Evolutionary conservation across 2,888 invertebrate species (phyloP).

Genomic region (Camptogramma bilineatum): DNA sequence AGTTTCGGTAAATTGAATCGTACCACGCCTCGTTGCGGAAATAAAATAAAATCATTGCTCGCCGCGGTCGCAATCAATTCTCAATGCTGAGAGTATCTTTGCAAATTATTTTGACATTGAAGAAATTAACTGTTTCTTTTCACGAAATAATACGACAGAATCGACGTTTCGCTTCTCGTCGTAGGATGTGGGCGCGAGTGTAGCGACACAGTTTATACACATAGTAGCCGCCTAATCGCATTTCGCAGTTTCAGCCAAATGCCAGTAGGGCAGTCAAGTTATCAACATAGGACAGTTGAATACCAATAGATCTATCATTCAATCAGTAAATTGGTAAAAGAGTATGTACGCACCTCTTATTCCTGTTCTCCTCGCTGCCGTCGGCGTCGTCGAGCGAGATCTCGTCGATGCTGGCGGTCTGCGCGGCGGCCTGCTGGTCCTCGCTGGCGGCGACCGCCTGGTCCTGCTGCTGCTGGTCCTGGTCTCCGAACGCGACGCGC

Average conservation of each 20-base stretch:
- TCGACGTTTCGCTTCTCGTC: too few relatives aligned
- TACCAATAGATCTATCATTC: too few relatives aligned
- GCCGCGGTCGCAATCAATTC: constrained; percentile 20
- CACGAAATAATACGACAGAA: neutral
- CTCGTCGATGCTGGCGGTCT: constrained; percentile 88
- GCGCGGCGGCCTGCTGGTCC: constrained; percentile 84
- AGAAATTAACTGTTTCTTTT: constrained; percentile 5
- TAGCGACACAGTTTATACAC: too few relatives aligned
- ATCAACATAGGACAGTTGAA: too few relatives aligned
- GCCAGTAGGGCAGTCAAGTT: too few relatives aligned
- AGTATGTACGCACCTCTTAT: constrained; percentile 86
- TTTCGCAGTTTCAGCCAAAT: too few relatives aligned
- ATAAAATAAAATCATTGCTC: constrained; percentile 14
- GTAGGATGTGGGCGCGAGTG: too few relatives aligned
- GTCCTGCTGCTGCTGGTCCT: constrained; percentile 56
- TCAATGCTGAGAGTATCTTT: constrained; percentile 42
- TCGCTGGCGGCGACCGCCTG: constrained; percentile 68
- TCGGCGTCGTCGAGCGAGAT: constrained; percentile 89
- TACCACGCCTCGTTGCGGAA: constrained; percentile 22
- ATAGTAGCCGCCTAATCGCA: too few relatives aligned
- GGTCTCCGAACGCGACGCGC: constrained; percentile 85
- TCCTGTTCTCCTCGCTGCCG: constrained; percentile 91
- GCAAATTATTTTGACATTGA: constrained; percentile 30
- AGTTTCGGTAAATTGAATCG: constrained; percentile 7
- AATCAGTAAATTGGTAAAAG: too few relatives aligned